A percentile compares a stretch with the other conserved stretches of the same genome.
Evolutionary conservation across 2,888 invertebrate genomes (phyloP).

Genomic region (Cephus runcator): DNA sequence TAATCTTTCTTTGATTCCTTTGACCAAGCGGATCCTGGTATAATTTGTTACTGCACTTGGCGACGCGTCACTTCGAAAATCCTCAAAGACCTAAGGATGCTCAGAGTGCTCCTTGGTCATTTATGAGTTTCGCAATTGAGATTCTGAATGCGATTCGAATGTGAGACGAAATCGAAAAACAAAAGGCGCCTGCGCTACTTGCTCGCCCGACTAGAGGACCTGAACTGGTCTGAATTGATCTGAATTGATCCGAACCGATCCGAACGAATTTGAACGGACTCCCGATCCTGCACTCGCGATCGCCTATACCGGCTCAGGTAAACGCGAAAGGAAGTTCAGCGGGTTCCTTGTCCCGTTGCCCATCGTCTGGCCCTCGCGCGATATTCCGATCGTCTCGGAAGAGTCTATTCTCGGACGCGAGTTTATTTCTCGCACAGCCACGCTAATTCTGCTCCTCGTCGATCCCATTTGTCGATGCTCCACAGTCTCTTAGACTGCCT

Average conservation of each 20-base stretch:
- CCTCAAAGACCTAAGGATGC: no score
- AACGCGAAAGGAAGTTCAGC: neutral
- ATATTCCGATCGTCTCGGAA: neutral
- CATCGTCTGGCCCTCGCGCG: neutral
- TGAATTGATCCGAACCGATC: no score
- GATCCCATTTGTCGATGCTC: neutral
- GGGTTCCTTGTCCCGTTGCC: neutral
- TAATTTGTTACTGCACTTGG: no score
- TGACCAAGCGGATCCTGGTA: neutral
- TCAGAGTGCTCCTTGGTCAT: neutral
- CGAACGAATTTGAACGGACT: no score
- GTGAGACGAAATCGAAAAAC: no score
- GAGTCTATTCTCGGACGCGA: neutral
- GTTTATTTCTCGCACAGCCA: neutral
- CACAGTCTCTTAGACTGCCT: neutral
- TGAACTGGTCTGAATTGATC: no score
- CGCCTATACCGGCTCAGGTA: neutral
- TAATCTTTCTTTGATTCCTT: no score
- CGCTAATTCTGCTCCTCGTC: neutral
- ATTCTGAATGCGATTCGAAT: neutral
- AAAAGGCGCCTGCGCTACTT: no score
- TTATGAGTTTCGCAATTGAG: neutral
- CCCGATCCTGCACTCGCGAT: neutral
- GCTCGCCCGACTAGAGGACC: no score
- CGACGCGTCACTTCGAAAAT: no score